These are phyloP conservation scores for Automeris io DNA, from an alignment of 2,888 invertebrate genomes.

Conservation along the genomic window DNA sequence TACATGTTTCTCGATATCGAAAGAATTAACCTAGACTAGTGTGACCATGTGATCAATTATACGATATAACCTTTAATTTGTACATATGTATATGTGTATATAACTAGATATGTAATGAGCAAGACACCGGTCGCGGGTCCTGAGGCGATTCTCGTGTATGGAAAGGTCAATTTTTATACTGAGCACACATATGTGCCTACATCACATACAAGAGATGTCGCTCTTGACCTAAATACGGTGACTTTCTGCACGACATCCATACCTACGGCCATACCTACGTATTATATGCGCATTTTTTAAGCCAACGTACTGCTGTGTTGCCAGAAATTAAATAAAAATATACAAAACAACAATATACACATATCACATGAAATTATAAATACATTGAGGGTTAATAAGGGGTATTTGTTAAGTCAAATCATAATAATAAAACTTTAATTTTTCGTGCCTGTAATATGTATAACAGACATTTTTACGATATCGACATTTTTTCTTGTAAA, in stretches of 20 bases:
- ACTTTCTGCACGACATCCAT: constrained; percentile 30
- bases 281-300: constrained; percentile 4
- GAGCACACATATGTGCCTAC: constrained; percentile 15
- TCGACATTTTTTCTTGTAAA: too few relatives aligned
- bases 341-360: too few relatives aligned
- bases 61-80: background rate
- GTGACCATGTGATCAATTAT: too few relatives aligned
- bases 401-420: too few relatives aligned
- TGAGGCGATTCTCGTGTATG: constrained; percentile 12
- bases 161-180: constrained; percentile 30
- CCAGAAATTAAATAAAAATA: background rate
- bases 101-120: constrained; percentile 2
- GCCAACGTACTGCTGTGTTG: background rate
- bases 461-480: too few relatives aligned
- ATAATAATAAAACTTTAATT: too few relatives aligned
- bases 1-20: too few relatives aligned
- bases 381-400: too few relatives aligned
- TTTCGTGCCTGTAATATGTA: too few relatives aligned
- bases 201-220: constrained; percentile 31
- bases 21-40: too few relatives aligned
- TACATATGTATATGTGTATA: constrained; percentile 1
- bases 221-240: constrained; percentile 41
- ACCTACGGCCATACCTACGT: background rate
- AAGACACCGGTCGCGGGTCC: constrained; percentile 6
- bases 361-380: too few relatives aligned